Base-by-base conservation (phyloP, 2,113 vertebrate species). In the Taxidea taxus region DNA sequence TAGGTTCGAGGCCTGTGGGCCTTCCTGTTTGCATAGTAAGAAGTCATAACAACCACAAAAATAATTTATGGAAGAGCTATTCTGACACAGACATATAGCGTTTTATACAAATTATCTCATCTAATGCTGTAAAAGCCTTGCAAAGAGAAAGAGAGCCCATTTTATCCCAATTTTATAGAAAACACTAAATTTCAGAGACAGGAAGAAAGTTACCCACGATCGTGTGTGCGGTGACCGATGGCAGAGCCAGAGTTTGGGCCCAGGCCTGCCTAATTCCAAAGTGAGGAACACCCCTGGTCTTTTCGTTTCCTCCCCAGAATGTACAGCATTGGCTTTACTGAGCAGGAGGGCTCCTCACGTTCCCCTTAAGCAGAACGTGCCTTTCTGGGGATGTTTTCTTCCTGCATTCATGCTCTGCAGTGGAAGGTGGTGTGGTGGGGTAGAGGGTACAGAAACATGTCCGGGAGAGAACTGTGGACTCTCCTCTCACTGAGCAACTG, bases 361-460 rank as follows among this genome's bases (percentile, higher is more conserved):
- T 18, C 3, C 12, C 8, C 10, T 39, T 23, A 3, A 21, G 56
- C 3, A 2, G 25, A 49, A 87, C 34, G 44, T 0, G 0, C 20
- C n/a, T 68, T 87, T 83, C 72, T 21, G 51, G 13, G 0, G 18
- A 20, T 16, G n/a, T 27, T 84, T 54, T 77, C 74, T 44, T 68
- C 47, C 44, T 25, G 0, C 0, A 0, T 15, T 70, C 37, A 5
- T 42, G 34, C 14, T 29, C 58, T 10, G 0, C 44, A 15, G n/a
- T 15, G 44, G 37, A 89, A 81, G 42, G 27, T 34, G 7, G 27
- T 8, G 12, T 39, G n/a, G 42, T 11, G 15, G 42, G 31, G n/a
- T 15, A 29, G 15, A 18, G 7, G 7, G 29, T 4, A 1, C 15
- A 70, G 74, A 21, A 51, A 31, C 20, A 20, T 4, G 4, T 25